Evolutionary conservation across 2,888 invertebrate species (phyloP).

Genomic region (Acrobasis consociella): DNA sequence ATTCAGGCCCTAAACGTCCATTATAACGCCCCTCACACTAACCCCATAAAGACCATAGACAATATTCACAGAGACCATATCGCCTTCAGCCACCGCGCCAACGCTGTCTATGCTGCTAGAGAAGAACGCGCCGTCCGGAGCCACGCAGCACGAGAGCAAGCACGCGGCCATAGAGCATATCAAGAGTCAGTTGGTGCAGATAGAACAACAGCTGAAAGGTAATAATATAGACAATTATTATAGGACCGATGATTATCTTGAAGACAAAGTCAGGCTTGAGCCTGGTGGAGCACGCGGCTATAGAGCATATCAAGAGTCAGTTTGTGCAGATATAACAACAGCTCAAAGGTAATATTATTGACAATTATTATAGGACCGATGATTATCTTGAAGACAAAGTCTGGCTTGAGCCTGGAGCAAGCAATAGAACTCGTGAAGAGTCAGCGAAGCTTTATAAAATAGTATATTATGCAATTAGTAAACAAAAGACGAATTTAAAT

Average conservation of each 20-base stretch:
- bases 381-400: no score
- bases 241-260: no score
- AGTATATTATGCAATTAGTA: no score
- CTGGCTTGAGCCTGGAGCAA: no score
- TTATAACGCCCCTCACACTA: background rate
- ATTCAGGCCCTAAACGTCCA: no score
- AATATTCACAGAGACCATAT: slow-evolving; percentile 62
- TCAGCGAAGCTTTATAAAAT: no score
- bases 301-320: slow-evolving; percentile 76
- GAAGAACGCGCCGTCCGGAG: slow-evolving; percentile 48
- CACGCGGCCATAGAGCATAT: slow-evolving; percentile 76
- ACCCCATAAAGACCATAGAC: slow-evolving; percentile 1
- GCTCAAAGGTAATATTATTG: slow-evolving; percentile 40
- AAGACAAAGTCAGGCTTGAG: no score
- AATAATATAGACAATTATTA: no score
- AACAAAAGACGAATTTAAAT: no score
- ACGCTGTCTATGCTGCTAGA: slow-evolving; percentile 89
- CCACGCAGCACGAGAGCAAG: slow-evolving; percentile 59
- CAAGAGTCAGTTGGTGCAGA: slow-evolving; percentile 73
- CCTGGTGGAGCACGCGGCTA: slow-evolving; percentile 60
- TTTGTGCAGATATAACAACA: slow-evolving; percentile 74
- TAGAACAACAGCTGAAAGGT: slow-evolving; percentile 58
- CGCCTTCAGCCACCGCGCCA: slow-evolving; percentile 87
- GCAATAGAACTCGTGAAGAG: no score
- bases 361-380: no score